Base-by-base conservation (phyloP, 2,113 vertebrate genomes). In the Zapornia atra region DNA sequence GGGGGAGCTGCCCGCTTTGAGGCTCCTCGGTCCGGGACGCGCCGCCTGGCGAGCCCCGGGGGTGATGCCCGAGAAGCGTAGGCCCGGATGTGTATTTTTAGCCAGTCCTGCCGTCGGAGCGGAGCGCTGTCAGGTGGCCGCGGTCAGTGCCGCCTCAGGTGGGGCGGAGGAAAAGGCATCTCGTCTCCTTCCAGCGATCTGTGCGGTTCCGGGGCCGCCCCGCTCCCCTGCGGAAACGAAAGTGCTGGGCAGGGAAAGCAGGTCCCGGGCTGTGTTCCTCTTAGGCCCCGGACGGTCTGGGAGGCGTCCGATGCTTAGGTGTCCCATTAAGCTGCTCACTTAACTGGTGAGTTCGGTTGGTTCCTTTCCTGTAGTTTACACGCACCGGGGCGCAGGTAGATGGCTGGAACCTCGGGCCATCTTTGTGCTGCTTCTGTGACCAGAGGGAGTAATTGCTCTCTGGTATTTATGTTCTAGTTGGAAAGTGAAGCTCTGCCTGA, bases 51-150 rank as follows among this genome's bases (percentile, higher is more conserved):
- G 24, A 38, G 38, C 17, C 38, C 46, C 14, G n/a, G 51, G 33
- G 66, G n/a, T 28, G 7, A 9, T 25, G 36, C 14, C 72, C 34
- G 63, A 69, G 34, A 2, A n/a, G 79, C 29, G 38, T 11, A 83
- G 92, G 96, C 91, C 91, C 76, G 64, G 82, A 38, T 89, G 80
- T 51, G 72, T 6, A 11, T 96, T 94, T 96, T 95, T 95, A 96
- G 95, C 73, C 54, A 42, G 54, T n/a, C 80, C 72, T 69, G 14
- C 25, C 1, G 60, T 6, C 15, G 81, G 56, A 69, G 84, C 65
- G 6, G 81, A 84, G 87, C 31, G 28, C 66, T 90, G 88, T 87
- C 81, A 87, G 90, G 95, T 86, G 94, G 92, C 31, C 51, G 15
- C 29, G 34, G 66, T 22, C 61, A 9, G 60, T 26, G 36, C 18